Base-by-base conservation (phyloP, 2,888 invertebrate species). In the Synanthedon formicaeformis region DNA sequence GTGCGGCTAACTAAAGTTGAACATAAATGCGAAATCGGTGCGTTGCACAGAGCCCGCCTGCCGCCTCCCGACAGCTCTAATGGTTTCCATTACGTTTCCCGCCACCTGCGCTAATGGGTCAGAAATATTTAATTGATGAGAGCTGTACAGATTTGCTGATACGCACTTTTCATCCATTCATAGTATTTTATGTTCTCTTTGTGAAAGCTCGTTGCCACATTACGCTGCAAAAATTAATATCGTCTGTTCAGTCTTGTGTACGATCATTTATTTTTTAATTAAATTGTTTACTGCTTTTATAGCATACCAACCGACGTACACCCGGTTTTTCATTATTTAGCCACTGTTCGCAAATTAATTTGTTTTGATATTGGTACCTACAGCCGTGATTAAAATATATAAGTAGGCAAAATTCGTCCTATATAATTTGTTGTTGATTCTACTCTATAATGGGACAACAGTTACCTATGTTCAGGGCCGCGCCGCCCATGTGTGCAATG, bases 61-160 rank as follows among this genome's bases (percentile, higher is more conserved):
- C 14, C 13, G 48, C 48, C 48, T 14, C 13, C 14, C n/a, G 3
- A 14, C 70, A 62, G 69, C 73, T 73, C 75, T 83, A 85, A 82
- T 84, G 79, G 83, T 72, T 76, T 78, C 83, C 81, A 83, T 84
- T 84, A 82, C 76, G 78, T 63, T 72, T 74, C 75, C 69, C 73
- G 70, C 79, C 84, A 83, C 81, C 79, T 81, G 81, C 69, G 76
- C 82, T 86, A 85, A 83, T 84, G 81, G 79, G 62, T 75, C 79
- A 81, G 75, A 82, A 83, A 84, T 84, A 84, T 84, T 81, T 84
- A 83, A 85, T 84, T 60, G 58, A 58, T 60, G 58, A 56, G 54
- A 55, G 48, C 53, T 63, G 68, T 74, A 73, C 76, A 72, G 77
- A 78, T 77, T 78, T 71, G 59, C 66, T 66, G 69, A 69, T 71